Percentiles rank a stretch among this genome's conserved stretches.
These are phyloP conservation scores for Bombus breviceps DNA, from an alignment of 1,140 invertebrate species.

Conservation along the genomic window DNA sequence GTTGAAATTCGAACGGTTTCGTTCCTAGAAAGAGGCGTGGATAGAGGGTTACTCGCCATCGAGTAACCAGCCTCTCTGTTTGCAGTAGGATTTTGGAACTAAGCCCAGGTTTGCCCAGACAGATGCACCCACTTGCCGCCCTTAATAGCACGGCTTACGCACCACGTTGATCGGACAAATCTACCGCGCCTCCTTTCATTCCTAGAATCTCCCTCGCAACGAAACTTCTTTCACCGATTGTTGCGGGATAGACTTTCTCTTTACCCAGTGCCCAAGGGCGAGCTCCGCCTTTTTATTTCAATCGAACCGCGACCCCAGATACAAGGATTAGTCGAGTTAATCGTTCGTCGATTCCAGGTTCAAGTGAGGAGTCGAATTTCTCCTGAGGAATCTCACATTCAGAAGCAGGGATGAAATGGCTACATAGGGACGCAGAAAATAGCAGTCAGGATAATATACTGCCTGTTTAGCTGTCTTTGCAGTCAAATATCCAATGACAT, in stretches of 20 bases:
- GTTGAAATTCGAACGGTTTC: constrained; percentile 26
- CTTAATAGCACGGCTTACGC: constrained; percentile 74
- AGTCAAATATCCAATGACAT: no score
- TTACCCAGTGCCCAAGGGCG: constrained; percentile 5
- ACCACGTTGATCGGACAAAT: constrained; percentile 53
- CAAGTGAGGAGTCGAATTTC: not conserved
- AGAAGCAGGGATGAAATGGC: not conserved
- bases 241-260: constrained; percentile 45
- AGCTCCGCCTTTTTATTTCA: constrained; percentile 57
- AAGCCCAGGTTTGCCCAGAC: constrained; percentile 75
- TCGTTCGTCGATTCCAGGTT: constrained; percentile 37
- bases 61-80: constrained; percentile 66
- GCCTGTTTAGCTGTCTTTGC: no score
- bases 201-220: constrained; percentile 29
- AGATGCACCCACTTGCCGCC: constrained; percentile 74
- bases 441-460: not conserved
- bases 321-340: constrained; percentile 61
- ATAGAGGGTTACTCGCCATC: constrained; percentile 24
- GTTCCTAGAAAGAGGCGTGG: not conserved
- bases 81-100: constrained; percentile 73
- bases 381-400: not conserved
- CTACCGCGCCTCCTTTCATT: constrained; percentile 55
- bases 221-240: constrained; percentile 44
- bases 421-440: not conserved
- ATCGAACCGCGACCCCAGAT: constrained; percentile 41